Conservation (phyloP, 2,797 vertebrate genomes). For the Gephyroberyx darwinii region DNA sequence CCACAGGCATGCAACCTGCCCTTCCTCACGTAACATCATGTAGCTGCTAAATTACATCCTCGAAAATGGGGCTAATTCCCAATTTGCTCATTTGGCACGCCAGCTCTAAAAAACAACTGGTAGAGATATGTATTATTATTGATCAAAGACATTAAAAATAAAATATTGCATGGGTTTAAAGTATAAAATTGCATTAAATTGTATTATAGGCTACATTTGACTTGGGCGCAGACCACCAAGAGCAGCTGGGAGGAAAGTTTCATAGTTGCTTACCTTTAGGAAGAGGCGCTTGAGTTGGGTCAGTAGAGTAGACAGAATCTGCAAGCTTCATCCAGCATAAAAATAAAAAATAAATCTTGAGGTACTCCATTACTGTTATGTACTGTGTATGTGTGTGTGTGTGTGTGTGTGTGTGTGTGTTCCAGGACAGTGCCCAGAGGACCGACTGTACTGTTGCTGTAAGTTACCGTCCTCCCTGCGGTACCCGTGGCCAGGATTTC, state of each 20-base stretch:
- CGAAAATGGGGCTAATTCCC: background rate
- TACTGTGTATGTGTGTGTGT: conserved; percentile 13
- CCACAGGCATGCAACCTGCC: conserved; percentile 32
- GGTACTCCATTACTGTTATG: conserved; percentile 73
- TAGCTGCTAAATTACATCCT: background rate
- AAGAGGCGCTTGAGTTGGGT: conserved; percentile 58
- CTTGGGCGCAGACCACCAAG: background rate
- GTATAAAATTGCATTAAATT: too few species aligned
- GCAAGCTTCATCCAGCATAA: conserved; percentile 67
- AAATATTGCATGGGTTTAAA: too few species aligned
- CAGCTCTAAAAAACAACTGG: too few species aligned
- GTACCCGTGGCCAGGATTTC: conserved; percentile 37
- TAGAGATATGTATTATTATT: background rate
- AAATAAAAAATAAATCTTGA: conserved; percentile 63
- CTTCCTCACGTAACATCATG: conserved; percentile 19
- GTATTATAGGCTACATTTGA: background rate
- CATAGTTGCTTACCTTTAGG: conserved; percentile 72
- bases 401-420: conserved; percentile 26
- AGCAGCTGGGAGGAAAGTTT: conserved; percentile 6
- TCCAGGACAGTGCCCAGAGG: conserved; percentile 20
- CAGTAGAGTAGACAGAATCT: conserved; percentile 47
- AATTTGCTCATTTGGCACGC: background rate
- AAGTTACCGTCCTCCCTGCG: conserved; percentile 29
- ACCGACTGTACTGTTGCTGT: conserved; percentile 25
- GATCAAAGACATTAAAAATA: background rate